A percentile compares a stretch with the other conserved stretches of the same genome.
These are phyloP conservation scores for Scrobipalpa atriplicella DNA, from an alignment of 2,888 invertebrate genomes.

Conservation along the genomic window DNA sequence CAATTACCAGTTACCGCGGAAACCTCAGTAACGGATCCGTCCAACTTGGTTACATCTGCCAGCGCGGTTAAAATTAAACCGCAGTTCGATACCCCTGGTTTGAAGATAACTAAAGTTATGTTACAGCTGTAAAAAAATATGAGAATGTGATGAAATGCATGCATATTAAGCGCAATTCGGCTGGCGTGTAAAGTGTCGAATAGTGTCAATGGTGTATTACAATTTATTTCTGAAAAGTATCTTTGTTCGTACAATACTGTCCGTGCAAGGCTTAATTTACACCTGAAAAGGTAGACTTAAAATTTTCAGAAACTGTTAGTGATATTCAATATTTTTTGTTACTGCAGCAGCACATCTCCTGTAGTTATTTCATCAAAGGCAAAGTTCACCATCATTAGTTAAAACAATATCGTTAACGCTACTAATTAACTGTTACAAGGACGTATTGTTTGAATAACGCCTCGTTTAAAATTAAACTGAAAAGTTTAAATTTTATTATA, in stretches of 20 bases:
- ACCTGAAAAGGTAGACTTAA: too few species aligned
- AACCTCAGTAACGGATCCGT: neutral
- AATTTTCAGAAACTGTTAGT: too few species aligned
- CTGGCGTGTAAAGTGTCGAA: too few species aligned
- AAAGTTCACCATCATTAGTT: neutral
- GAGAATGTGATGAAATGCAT: too few species aligned
- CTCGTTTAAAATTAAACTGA: neutral
- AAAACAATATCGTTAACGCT: constrained; percentile 8
- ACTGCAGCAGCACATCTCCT: neutral
- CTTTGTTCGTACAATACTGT: too few species aligned
- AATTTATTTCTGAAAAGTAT: too few species aligned
- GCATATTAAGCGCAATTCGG: too few species aligned
- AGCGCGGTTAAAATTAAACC: neutral
- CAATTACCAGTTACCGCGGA: constrained; percentile 6
- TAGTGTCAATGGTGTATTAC: too few species aligned
- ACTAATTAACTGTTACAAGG: constrained; percentile 6
- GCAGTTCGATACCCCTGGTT: neutral
- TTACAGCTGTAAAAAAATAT: too few species aligned
- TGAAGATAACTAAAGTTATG: neutral
- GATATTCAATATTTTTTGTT: too few species aligned
- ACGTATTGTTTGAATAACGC: neutral
- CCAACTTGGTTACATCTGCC: neutral
- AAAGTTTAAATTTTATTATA: too few species aligned
- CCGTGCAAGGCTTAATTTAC: too few species aligned
- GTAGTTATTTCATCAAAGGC: neutral